A percentile compares a stretch with the other conserved stretches of the same genome.
Evolutionary conservation across 2,888 invertebrate genomes (phyloP).

Genomic region (Tetragonula carbonaria): DNA sequence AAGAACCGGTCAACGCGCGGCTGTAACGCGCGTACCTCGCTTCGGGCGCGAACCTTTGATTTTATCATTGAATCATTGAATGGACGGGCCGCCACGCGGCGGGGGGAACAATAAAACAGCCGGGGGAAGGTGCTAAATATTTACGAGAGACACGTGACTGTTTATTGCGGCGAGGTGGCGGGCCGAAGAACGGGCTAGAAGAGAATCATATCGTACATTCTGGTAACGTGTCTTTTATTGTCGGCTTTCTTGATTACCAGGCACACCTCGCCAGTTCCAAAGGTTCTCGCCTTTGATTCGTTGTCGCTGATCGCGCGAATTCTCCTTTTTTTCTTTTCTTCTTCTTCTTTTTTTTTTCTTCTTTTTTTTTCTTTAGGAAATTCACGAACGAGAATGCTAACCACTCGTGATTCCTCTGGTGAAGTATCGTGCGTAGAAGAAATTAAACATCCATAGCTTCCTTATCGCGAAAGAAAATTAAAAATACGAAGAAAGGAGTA

Average conservation of each 20-base stretch:
- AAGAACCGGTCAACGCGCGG: slow-evolving; percentile 25
- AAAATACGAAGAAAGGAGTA: too few species aligned
- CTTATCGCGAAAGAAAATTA: too few species aligned
- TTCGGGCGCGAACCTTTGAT: slow-evolving; percentile 49
- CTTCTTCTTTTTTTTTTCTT: too few species aligned
- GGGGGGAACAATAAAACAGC: slow-evolving; percentile 60
- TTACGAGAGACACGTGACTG: slow-evolving; percentile 62
- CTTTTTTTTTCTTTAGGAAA: background rate
- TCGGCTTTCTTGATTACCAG: slow-evolving; percentile 40
- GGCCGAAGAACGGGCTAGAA: slow-evolving; percentile 35
- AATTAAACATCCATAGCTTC: too few species aligned
- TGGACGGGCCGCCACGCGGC: slow-evolving; percentile 34
- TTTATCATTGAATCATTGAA: slow-evolving; percentile 64
- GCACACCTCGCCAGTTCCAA: background rate
- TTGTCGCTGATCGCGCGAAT: background rate
- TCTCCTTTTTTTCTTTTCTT: too few species aligned
- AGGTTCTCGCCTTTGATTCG: background rate
- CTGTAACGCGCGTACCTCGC: slow-evolving; percentile 16
- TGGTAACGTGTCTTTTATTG: slow-evolving; percentile 51
- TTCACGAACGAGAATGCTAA: background rate
- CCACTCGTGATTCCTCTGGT: background rate
- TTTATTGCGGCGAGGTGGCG: slow-evolving; percentile 59
- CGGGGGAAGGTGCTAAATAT: slow-evolving; percentile 63
- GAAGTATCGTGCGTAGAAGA: background rate
- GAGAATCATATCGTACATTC: slow-evolving; percentile 55